Evolutionary conservation across 2,797 vertebrate species (phyloP).

Genomic region (Lepus townsendii): DNA sequence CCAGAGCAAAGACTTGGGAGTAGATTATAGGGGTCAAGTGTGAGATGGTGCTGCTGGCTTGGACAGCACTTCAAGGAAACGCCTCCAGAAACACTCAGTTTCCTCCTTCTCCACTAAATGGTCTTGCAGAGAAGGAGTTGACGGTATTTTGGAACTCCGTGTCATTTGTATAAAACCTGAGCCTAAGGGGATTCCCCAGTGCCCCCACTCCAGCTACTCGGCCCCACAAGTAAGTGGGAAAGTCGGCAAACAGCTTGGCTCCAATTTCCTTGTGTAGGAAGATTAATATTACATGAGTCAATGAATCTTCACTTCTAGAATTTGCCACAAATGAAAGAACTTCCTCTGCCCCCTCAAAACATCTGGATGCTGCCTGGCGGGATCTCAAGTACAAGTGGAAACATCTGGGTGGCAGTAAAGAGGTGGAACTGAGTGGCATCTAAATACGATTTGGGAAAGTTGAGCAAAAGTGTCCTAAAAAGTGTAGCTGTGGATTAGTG

Average conservation of each 20-base stretch:
- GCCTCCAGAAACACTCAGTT: conserved; percentile 73
- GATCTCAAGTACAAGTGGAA: conserved; percentile 69
- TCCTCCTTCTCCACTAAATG: conserved; percentile 78
- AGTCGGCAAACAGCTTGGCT: conserved; percentile 82
- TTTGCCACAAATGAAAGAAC: conserved; percentile 86
- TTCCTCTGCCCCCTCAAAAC: conserved; percentile 87
- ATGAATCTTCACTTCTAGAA: conserved; percentile 82
- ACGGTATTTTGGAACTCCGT: conserved; percentile 82
- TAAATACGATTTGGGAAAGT: conserved; percentile 59
- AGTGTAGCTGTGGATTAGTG: not conserved
- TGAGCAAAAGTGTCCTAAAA: conserved; percentile 63
- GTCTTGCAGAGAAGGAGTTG: conserved; percentile 80
- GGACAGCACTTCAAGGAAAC: not conserved
- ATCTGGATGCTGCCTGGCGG: conserved; percentile 87
- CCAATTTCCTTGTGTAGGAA: conserved; percentile 84
- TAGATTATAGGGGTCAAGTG: too few species aligned
- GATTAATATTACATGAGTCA: conserved; percentile 86
- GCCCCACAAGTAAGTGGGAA: conserved; percentile 82
- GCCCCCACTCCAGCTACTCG: conserved; percentile 72
- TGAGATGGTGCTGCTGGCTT: not conserved
- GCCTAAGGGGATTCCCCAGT: conserved; percentile 76
- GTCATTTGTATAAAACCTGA: conserved; percentile 81
- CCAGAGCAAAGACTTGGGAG: not conserved
- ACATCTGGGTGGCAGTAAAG: conserved; percentile 68
- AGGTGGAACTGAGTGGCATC: conserved; percentile 69